Percentiles rank a stretch among this genome's conserved stretches.
phyloP scores from a whole-genome alignment of 1,140 invertebrate genomes.

The Babylonia areolata region DNA sequence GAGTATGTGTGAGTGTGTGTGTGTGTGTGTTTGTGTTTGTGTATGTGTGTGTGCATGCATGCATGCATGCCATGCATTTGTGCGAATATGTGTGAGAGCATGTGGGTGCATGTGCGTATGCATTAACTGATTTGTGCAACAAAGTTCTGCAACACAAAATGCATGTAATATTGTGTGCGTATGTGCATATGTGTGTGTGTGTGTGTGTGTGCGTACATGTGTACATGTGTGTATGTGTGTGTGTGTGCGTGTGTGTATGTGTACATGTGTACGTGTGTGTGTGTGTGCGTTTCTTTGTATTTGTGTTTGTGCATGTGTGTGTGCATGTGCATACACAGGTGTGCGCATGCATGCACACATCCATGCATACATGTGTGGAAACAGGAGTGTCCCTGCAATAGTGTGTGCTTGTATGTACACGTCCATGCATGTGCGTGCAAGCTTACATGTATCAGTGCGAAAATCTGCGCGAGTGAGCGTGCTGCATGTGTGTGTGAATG shows the following conservation, averaged over 20 bases:
- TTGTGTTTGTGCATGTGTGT: background rate
- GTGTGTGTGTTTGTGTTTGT: background rate
- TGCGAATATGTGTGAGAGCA: too few relatives aligned
- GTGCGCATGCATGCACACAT: too few relatives aligned
- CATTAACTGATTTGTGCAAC: too few relatives aligned
- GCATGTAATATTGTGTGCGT: background rate
- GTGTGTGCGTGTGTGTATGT: background rate
- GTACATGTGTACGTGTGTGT: background rate
- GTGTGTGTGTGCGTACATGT: background rate
- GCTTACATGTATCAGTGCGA: too few relatives aligned
- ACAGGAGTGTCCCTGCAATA: too few relatives aligned
- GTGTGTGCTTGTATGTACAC: too few relatives aligned
- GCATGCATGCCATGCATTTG: background rate
- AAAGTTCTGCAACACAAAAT: conserved; percentile 63
- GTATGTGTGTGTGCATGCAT: background rate
- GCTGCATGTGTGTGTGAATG: too few relatives aligned
- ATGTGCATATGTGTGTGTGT: background rate
- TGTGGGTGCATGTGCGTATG: background rate
- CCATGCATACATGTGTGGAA: conserved; percentile 1
- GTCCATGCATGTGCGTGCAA: too few relatives aligned
- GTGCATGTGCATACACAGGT: background rate
- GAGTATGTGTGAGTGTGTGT: background rate
- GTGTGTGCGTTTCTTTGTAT: background rate
- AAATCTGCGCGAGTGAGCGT: too few relatives aligned
- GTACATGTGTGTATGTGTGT: background rate